phyloP scores from a whole-genome alignment of 2,888 invertebrate species.

The Callyntrura sp. region DNA sequence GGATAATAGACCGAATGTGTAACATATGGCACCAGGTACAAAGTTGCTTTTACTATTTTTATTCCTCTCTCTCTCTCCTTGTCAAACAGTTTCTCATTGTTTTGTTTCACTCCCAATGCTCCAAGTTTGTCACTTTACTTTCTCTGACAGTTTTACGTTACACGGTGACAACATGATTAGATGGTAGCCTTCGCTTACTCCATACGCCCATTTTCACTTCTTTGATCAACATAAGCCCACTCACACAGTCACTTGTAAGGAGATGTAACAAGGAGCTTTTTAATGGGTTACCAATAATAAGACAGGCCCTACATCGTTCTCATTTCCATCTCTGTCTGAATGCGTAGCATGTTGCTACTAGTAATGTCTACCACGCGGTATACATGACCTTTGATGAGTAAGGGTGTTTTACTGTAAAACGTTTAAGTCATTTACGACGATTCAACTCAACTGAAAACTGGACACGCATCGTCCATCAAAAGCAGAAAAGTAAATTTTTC shows the following conservation, averaged over 20 bases:
- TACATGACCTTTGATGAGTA: too few species aligned
- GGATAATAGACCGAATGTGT: slow-evolving; percentile 57
- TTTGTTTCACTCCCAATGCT: not conserved
- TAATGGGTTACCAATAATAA: slow-evolving; percentile 66
- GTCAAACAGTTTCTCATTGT: slow-evolving; percentile 11
- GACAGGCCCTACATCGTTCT: not conserved
- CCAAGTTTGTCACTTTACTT: slow-evolving; percentile 56
- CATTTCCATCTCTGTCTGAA: not conserved
- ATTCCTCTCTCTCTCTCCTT: not conserved
- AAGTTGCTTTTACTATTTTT: not conserved
- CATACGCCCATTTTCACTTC: slow-evolving; percentile 1
- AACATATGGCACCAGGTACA: slow-evolving; percentile 78
- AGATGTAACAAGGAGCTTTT: not conserved
- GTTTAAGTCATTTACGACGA: too few species aligned
- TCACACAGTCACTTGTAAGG: slow-evolving; percentile 12
- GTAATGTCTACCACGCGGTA: too few species aligned
- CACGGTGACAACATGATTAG: slow-evolving; percentile 77
- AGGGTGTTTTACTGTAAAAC: too few species aligned
- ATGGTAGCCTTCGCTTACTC: slow-evolving; percentile 68
- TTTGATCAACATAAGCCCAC: slow-evolving; percentile 62
- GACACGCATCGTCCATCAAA: too few species aligned
- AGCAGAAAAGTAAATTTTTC: too few species aligned
- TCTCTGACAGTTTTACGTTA: slow-evolving; percentile 67
- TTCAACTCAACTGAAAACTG: too few species aligned
- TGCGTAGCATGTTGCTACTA: not conserved